Evolutionary conservation across 30 jellyfish, hydroid and myxozoan genomes (phyloP).

Genomic region (Aurelia sp.): DNA sequence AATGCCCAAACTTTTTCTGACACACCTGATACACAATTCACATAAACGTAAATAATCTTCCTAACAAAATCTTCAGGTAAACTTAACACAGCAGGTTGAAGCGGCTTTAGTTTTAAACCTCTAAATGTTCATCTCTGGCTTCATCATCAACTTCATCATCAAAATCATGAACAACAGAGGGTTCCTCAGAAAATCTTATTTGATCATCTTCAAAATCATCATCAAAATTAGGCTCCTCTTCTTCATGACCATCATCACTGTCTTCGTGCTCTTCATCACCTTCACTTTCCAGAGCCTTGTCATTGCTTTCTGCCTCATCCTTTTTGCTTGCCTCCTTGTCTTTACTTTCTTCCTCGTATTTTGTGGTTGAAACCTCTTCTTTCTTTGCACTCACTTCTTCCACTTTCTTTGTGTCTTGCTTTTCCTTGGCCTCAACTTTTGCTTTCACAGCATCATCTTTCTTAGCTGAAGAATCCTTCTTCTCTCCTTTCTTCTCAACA

Average conservation of each 20-base stretch:
- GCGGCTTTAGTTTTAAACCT: neutral
- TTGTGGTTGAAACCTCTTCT: neutral
- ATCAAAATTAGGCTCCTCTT: neutral
- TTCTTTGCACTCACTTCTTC: too few species aligned
- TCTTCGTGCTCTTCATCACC: neutral
- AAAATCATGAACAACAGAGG: conserved; percentile 1
- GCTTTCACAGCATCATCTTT: neutral
- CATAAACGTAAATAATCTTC: too few species aligned
- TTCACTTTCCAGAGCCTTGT: too few species aligned
- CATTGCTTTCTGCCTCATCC: too few species aligned
- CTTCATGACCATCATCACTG: conserved; percentile 17
- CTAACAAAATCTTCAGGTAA: too few species aligned
- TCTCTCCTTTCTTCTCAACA: neutral
- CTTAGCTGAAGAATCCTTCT: neutral
- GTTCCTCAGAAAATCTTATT: too few species aligned
- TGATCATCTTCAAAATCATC: too few species aligned
- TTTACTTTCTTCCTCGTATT: neutral
- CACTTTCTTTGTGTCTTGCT: too few species aligned
- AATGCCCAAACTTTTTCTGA: too few species aligned
- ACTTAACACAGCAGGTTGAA: too few species aligned
- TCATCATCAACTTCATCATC: conserved; percentile 31
- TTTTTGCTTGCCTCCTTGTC: neutral
- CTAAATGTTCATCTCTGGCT: neutral
- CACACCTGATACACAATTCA: too few species aligned
- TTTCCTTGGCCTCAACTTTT: too few species aligned